A percentile compares a stretch with the other conserved stretches of the same genome.
phyloP scores from a whole-genome alignment of 2,797 vertebrate genomes.

The Phylloscopus collybita region DNA sequence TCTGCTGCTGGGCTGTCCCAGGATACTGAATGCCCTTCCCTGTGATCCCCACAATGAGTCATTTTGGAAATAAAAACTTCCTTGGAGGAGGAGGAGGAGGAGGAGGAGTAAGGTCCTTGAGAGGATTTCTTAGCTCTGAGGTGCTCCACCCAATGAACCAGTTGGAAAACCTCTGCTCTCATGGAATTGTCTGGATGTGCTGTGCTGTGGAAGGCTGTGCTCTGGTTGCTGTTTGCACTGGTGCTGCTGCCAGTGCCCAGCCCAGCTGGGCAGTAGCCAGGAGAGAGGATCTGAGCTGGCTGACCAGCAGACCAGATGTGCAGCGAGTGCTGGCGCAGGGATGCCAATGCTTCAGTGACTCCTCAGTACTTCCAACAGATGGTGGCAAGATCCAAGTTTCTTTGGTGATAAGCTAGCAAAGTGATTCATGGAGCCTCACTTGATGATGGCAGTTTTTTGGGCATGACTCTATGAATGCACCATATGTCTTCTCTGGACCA shows the following conservation, averaged over 20 bases:
- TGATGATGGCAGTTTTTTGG: conserved; percentile 71
- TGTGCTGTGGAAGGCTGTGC: neutral
- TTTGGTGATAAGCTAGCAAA: conserved; percentile 72
- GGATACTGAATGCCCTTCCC: neutral
- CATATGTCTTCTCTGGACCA: conserved; percentile 71
- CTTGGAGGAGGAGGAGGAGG: neutral
- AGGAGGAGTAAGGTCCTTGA: neutral
- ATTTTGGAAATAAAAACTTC: neutral
- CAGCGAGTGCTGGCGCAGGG: conserved; percentile 53
- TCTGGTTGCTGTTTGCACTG: neutral
- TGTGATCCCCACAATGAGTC: neutral
- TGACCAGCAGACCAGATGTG: conserved; percentile 65
- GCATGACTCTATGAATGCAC: conserved; percentile 67
- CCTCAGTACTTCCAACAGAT: conserved; percentile 63
- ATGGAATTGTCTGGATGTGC: neutral
- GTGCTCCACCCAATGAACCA: neutral
- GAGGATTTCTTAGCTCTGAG: neutral
- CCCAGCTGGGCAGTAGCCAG: conserved; percentile 62
- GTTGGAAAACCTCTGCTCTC: conserved; percentile 12
- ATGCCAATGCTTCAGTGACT: conserved; percentile 66
- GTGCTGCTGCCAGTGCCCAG: conserved; percentile 50
- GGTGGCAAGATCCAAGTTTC: conserved; percentile 64
- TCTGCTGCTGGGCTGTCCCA: neutral
- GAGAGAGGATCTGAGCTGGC: conserved; percentile 61
- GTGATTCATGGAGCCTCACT: conserved; percentile 70